These are phyloP conservation scores for Penelope pileata DNA, from an alignment of 2,113 vertebrate genomes.

Conservation along the genomic window DNA sequence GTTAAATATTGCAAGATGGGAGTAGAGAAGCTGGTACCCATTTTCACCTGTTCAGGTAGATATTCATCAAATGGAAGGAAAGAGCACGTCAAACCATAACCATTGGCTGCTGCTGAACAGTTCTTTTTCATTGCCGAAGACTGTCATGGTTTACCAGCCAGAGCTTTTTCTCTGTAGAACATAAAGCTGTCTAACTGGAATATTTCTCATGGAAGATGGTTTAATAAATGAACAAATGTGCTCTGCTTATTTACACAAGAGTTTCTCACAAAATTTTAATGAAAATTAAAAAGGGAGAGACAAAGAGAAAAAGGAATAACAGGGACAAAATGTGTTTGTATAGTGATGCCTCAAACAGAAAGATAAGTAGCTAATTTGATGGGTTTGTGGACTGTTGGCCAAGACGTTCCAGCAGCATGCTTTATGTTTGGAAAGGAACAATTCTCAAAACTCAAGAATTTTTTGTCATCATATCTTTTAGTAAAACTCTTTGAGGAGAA, in stretches of 20 bases:
- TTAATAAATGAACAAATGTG: not conserved
- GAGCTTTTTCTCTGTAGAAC: not conserved
- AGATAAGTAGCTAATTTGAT: not conserved
- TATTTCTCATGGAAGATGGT: not conserved
- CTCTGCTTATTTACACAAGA: not conserved
- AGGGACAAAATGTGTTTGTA: not conserved
- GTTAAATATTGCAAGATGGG: not conserved
- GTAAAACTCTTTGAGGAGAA: not conserved
- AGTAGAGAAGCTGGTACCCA: not conserved
- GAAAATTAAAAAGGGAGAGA: not conserved
- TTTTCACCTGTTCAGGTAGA: not conserved
- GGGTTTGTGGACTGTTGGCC: rapidly evolving
- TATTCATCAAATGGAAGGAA: not conserved
- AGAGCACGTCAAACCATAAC: not conserved
- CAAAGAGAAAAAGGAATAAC: not conserved
- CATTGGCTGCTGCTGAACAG: not conserved
- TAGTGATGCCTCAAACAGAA: not conserved
- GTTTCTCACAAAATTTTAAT: not conserved
- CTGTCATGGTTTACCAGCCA: not conserved
- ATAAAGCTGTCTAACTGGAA: not conserved
- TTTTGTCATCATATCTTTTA: not conserved
- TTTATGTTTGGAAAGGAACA: not conserved
- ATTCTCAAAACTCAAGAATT: not conserved
- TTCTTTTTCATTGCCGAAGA: not conserved
- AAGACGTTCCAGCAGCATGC: not conserved